Evolutionary conservation across 2,113 vertebrate species (phyloP).

Genomic region (Neolamprologus tretocephalus): DNA sequence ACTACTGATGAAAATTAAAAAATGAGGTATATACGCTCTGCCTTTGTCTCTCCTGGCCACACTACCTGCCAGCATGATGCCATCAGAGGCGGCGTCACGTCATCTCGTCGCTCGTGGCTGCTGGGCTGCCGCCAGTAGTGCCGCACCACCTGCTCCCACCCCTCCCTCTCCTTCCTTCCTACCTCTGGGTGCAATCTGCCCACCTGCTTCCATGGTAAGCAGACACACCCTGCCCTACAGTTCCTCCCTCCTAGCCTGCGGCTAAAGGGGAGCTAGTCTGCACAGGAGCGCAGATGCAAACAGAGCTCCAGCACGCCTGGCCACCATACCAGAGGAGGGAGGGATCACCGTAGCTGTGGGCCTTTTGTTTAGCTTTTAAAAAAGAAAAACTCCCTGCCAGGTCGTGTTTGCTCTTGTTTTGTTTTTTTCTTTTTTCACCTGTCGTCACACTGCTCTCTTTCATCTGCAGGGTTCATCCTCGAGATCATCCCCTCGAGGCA

Average conservation of each 20-base stretch:
- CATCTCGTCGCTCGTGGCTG: not conserved
- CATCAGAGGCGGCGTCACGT: not conserved
- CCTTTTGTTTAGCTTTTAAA: conserved; percentile 46
- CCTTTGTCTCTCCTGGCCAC: conserved; percentile 11
- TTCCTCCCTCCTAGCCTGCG: conserved; percentile 34
- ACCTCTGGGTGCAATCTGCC: conserved; percentile 21
- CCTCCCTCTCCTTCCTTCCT: not conserved
- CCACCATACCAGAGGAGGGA: conserved; percentile 41
- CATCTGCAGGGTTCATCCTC: conserved; percentile 37
- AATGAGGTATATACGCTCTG: not conserved
- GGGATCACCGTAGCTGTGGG: conserved; percentile 35
- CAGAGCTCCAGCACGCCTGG: conserved; percentile 37
- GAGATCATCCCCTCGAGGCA: conserved; percentile 38
- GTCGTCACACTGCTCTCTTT: conserved; percentile 38
- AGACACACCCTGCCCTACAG: conserved; percentile 48
- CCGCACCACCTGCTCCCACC: conserved; percentile 22
- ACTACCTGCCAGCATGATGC: not conserved
- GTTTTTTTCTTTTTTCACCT: conserved; percentile 18
- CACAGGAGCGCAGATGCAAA: conserved; percentile 44
- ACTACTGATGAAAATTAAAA: not conserved
- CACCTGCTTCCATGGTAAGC: conserved; percentile 46
- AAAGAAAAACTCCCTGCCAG: conserved; percentile 15
- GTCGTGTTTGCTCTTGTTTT: conserved; percentile 34
- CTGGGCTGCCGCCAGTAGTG: not conserved
- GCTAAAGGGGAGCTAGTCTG: conserved; percentile 36